Percentiles rank a stretch among this genome's conserved stretches.
These are phyloP conservation scores for Drosophila quinaria DNA, from an alignment of 2,888 invertebrate genomes.

Conservation along the genomic window DNA sequence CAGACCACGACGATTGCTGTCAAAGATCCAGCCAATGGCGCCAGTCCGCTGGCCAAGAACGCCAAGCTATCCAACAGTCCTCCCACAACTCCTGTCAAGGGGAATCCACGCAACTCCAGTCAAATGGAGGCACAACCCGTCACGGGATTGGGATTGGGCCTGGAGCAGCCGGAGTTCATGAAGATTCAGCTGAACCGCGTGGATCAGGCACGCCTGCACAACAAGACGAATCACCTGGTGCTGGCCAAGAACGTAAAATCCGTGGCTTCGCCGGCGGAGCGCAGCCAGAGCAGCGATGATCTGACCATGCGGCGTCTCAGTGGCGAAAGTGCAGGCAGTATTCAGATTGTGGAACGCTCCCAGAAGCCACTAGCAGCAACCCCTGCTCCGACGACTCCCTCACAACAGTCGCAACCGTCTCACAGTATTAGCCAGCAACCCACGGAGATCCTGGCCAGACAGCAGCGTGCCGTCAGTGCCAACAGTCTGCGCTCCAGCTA, in stretches of 20 bases:
- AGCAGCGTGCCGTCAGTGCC: slow-evolving; percentile 66
- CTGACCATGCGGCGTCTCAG: slow-evolving; percentile 85
- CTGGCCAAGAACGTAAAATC: slow-evolving; percentile 87
- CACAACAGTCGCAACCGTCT: slow-evolving; percentile 11
- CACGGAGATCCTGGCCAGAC: slow-evolving; percentile 65
- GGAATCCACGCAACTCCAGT: slow-evolving; percentile 71
- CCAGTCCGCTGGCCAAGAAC: slow-evolving; percentile 59
- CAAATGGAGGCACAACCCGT: slow-evolving; percentile 51
- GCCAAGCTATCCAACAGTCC: slow-evolving; percentile 55
- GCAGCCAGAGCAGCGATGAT: slow-evolving; percentile 78
- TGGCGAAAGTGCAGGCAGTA: slow-evolving; percentile 85
- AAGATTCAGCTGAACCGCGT: slow-evolving; percentile 91
- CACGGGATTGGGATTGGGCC: neutral
- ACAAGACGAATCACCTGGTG: slow-evolving; percentile 88
- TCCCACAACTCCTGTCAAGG: slow-evolving; percentile 58
- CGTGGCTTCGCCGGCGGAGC: slow-evolving; percentile 56
- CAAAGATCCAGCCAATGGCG: slow-evolving; percentile 27
- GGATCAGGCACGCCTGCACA: slow-evolving; percentile 88
- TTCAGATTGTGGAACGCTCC: slow-evolving; percentile 58
- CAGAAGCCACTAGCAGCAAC: slow-evolving; percentile 70
- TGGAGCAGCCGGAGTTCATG: slow-evolving; percentile 89
- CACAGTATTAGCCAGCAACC: slow-evolving; percentile 52
- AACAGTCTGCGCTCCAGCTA: slow-evolving; percentile 60
- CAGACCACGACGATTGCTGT: slow-evolving; percentile 47
- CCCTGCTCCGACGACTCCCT: slow-evolving; percentile 16